A percentile compares a stretch with the other conserved stretches of the same genome.
These are phyloP conservation scores for Galeopsomyia nigrocyanea DNA, from an alignment of 2,888 invertebrate genomes.

Conservation along the genomic window DNA sequence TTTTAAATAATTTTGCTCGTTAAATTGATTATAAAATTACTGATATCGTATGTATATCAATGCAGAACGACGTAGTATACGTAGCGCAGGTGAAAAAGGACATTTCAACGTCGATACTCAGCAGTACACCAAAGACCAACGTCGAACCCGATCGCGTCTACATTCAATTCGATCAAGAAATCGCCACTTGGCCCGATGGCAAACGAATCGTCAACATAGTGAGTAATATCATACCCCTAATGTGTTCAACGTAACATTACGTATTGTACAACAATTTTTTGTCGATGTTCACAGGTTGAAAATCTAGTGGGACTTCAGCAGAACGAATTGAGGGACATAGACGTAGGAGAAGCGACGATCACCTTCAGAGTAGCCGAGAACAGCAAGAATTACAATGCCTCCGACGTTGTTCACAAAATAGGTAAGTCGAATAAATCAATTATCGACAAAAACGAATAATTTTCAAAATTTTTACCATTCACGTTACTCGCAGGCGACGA, in stretches of 20 bases:
- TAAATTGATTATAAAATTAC: neutral
- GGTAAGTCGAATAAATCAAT: constrained; percentile 74
- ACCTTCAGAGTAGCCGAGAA: constrained; percentile 81
- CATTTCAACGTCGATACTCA: constrained; percentile 35
- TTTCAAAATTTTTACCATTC: constrained; percentile 5
- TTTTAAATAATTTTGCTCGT: neutral
- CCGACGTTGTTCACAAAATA: constrained; percentile 76
- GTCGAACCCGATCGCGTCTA: constrained; percentile 86
- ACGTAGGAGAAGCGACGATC: constrained; percentile 83
- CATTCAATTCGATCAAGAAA: constrained; percentile 78
- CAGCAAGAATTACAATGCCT: constrained; percentile 75
- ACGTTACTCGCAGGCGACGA: constrained; percentile 73
- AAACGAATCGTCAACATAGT: constrained; percentile 75
- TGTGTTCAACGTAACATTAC: no score
- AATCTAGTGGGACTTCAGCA: constrained; percentile 78
- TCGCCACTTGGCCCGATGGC: constrained; percentile 80
- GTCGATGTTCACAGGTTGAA: constrained; percentile 65
- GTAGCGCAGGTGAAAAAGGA: constrained; percentile 58
- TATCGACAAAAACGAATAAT: no score
- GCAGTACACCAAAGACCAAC: constrained; percentile 48
- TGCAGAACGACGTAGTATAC: constrained; percentile 46
- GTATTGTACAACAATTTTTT: no score
- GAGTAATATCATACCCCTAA: no score
- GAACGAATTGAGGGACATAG: constrained; percentile 75
- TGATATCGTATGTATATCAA: neutral